Evolutionary conservation across 2,888 invertebrate genomes (phyloP).

Genomic region (Stenoptilia bipunctidactyla): DNA sequence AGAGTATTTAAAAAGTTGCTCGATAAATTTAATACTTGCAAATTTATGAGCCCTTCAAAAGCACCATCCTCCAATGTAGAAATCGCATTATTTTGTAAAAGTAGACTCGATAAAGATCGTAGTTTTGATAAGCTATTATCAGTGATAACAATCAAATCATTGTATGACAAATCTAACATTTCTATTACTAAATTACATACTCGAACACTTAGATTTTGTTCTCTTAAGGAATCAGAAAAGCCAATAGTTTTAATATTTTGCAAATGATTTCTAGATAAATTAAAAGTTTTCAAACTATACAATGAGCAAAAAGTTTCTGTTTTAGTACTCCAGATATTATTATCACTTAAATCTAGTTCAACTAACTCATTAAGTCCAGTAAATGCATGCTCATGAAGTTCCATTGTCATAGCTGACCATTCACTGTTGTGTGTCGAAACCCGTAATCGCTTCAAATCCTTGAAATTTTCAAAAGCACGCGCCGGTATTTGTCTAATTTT

Average conservation of each 20-base stretch:
- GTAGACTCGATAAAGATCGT: constrained; percentile 75
- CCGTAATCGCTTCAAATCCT: constrained; percentile 76
- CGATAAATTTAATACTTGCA: constrained; percentile 82
- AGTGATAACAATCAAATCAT: constrained; percentile 78
- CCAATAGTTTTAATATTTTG: constrained; percentile 82
- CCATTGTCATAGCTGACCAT: constrained; percentile 84
- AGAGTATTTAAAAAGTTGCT: constrained; percentile 82
- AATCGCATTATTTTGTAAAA: constrained; percentile 82
- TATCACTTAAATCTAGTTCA: constrained; percentile 78
- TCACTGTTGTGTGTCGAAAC: constrained; percentile 83
- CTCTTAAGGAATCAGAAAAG: constrained; percentile 77
- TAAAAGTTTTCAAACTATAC: constrained; percentile 76
- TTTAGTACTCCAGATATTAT: constrained; percentile 83
- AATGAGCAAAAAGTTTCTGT: constrained; percentile 79
- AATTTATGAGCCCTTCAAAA: constrained; percentile 75
- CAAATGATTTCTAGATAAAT: constrained; percentile 82
- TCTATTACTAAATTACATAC: constrained; percentile 79
- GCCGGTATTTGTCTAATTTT: constrained; percentile 81
- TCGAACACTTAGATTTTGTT: constrained; percentile 68
- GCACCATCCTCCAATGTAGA: constrained; percentile 80
- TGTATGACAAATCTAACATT: constrained; percentile 79
- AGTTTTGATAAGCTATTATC: constrained; percentile 79
- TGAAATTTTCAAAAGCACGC: constrained; percentile 76
- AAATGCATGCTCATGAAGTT: constrained; percentile 78
- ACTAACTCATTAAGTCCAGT: constrained; percentile 76